phyloP scores from a whole-genome alignment of 1,140 invertebrate genomes.

The Platorchestia sp. region DNA sequence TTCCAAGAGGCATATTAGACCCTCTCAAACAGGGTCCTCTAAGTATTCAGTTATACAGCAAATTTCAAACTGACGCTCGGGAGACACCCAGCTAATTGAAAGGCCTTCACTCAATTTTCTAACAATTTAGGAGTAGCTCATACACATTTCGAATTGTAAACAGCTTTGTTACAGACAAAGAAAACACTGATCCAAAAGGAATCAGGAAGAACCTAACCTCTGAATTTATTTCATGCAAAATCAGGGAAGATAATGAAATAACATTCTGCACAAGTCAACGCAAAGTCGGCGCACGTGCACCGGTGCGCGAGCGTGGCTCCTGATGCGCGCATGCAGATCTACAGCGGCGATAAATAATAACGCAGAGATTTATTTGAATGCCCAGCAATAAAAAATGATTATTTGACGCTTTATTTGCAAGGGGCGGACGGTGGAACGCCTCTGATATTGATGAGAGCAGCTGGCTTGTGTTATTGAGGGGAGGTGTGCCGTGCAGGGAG shows the following conservation, averaged over 20 bases:
- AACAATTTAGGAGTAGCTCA: too few species aligned
- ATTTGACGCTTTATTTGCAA: constrained; percentile 49
- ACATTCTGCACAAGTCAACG: not conserved
- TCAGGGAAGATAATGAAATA: not conserved
- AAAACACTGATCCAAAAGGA: too few species aligned
- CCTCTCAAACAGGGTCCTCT: too few species aligned
- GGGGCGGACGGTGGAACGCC: not conserved
- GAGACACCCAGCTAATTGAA: too few species aligned
- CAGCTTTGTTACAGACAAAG: not conserved
- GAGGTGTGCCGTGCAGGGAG: not conserved
- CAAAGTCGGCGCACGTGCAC: not conserved
- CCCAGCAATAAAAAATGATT: constrained; percentile 37
- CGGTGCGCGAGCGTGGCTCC: not conserved
- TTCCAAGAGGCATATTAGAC: too few species aligned
- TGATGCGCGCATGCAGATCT: constrained; percentile 17
- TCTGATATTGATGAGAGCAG: not conserved
- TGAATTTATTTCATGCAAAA: too few species aligned
- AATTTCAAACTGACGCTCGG: too few species aligned
- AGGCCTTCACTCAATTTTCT: too few species aligned
- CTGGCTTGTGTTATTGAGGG: constrained; percentile 13
- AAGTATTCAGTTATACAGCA: too few species aligned
- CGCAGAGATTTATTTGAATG: not conserved
- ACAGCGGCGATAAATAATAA: constrained; percentile 30
- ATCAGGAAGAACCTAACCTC: too few species aligned
- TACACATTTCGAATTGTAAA: too few species aligned